Base-by-base conservation (phyloP, 2,888 invertebrate genomes). In the Drepana falcataria region DNA sequence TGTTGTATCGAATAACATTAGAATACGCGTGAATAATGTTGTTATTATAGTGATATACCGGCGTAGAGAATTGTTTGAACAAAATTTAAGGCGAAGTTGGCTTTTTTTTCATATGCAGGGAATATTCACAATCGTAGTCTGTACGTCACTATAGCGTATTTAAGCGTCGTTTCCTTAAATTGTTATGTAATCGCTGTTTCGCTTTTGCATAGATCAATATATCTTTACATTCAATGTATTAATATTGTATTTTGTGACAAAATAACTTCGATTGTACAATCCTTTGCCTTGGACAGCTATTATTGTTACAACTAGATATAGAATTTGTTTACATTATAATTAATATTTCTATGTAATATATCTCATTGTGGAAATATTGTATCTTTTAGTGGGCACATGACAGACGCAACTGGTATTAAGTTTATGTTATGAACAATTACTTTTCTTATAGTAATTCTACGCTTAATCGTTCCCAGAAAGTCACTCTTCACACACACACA, bases 201-300 rank as follows among this genome's bases (percentile, higher is more conserved):
- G 78, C 73, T 77, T 80, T 75, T 78, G 73, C 75, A 77, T 55
- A 56, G 51, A 57, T 54, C 55, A 53, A 59, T 56, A 51, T 55
- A 58, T 61, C 53, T 58, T 54, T 52, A 58, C 9, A 49, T 48
- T 49, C 35, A 49, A 61, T 60, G 57, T 68, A 62, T 64, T 63
- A 59, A 60, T 68, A 65, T 63, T 63, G 55, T 54, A 64, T 52
- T 70, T 65, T 67, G 57, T 61, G 57, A 62, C 54, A 63, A 60
- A 53, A 52, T 59, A 57, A 48, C 61, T 61, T 56, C 55, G 66
- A 60, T 68, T 71, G 79, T 84, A 81, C 77, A 79, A 81, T 66
- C 71, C 65, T 68, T 71, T 76, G 79, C 81, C 79, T 83, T 79
- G 71, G 64, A 78, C 70, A 70, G 81, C 82, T 83, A 81, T 72